Conservation (phyloP, 2,113 vertebrate species). For the Platysternon megacephalum region DNA sequence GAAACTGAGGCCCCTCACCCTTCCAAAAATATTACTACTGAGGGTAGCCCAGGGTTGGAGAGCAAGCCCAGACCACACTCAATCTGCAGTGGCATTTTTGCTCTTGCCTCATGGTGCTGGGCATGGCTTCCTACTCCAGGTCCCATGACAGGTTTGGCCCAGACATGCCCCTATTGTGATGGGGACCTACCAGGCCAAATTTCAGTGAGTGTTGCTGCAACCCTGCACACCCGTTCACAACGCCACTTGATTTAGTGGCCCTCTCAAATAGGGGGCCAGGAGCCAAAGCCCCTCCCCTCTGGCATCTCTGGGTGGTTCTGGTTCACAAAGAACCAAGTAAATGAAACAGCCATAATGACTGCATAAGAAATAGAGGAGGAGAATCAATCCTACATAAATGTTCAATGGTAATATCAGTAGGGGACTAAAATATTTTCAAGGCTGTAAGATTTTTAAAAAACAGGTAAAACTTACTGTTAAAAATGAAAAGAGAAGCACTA, state of each 20-base stretch:
- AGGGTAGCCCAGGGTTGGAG: neutral
- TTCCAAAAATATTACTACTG: neutral
- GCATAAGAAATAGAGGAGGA: neutral
- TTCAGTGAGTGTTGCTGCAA: neutral
- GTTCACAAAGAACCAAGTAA: neutral
- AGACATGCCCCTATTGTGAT: neutral
- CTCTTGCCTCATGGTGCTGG: too few relatives aligned
- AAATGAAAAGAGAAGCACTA: neutral
- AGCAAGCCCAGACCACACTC: neutral
- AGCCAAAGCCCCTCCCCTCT: neutral
- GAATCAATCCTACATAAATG: neutral
- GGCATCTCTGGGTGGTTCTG: accelerated
- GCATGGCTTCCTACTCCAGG: too few relatives aligned
- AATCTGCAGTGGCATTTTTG: too few relatives aligned
- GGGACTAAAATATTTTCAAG: neutral
- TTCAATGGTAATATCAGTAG: neutral
- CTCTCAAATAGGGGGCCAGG: neutral
- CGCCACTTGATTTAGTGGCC: neutral
- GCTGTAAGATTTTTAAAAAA: neutral
- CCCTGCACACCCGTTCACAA: neutral
- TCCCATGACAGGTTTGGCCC: neutral
- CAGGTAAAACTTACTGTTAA: neutral
- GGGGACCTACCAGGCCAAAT: neutral
- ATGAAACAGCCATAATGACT: neutral
- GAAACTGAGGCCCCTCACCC: neutral